These are phyloP conservation scores for Apamea anceps DNA, from an alignment of 2,888 invertebrate species.

Conservation along the genomic window DNA sequence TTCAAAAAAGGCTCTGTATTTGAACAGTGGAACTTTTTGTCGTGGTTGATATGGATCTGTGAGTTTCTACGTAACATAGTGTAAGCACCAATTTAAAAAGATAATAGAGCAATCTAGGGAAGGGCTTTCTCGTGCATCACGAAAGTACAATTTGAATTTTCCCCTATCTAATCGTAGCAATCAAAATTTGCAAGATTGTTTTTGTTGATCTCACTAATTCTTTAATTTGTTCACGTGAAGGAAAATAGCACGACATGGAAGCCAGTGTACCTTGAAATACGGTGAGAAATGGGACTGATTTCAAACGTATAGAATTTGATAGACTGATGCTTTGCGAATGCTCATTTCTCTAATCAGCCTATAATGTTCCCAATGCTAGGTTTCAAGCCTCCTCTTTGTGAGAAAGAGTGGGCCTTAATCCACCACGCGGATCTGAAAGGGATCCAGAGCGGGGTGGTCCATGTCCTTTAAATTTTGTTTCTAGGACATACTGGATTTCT, in stretches of 20 bases:
- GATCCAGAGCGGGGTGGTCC: too few relatives aligned
- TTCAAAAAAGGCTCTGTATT: too few relatives aligned
- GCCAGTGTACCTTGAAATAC: neutral
- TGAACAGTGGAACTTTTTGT: too few relatives aligned
- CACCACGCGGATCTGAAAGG: neutral
- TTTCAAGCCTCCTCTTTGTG: neutral
- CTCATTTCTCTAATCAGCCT: neutral
- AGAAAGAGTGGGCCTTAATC: neutral
- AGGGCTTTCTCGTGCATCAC: slow-evolving; percentile 27
- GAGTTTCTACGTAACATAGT: neutral
- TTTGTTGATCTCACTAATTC: slow-evolving; percentile 27
- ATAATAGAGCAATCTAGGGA: slow-evolving; percentile 19
- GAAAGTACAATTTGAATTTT: slow-evolving; percentile 27
- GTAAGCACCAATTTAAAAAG: slow-evolving; percentile 23
- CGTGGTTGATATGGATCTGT: neutral
- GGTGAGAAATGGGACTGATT: neutral
- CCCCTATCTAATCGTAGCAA: slow-evolving; percentile 40
- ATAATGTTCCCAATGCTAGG: neutral
- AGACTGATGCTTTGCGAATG: neutral
- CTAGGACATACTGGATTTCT: too few relatives aligned
- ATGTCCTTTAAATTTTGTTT: too few relatives aligned
- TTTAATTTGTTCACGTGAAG: slow-evolving; percentile 8
- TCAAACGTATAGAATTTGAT: neutral
- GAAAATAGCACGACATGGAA: slow-evolving; percentile 9
- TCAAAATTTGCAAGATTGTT: slow-evolving; percentile 27